Conservation (phyloP, 2,888 invertebrate species). For the Notodromas monacha region DNA sequence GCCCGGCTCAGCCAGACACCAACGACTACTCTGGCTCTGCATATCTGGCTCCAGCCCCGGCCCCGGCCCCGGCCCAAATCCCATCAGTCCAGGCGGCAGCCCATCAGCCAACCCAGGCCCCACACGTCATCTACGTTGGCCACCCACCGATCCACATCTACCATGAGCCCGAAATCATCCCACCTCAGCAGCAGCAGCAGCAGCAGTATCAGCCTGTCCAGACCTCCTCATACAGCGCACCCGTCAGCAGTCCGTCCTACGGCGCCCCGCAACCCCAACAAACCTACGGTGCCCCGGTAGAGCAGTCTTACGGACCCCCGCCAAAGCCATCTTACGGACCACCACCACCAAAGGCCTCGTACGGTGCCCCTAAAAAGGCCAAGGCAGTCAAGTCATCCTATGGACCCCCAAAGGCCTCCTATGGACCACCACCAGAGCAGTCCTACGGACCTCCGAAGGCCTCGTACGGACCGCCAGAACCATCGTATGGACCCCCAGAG, state of each 20-base stretch:
- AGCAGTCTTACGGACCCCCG: conserved; percentile 10
- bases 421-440: conserved; percentile 5
- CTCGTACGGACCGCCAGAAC: conserved; percentile 6
- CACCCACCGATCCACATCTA: conserved; percentile 16
- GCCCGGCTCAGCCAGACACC: not conserved
- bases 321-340: conserved; percentile 9
- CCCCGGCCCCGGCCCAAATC: conserved; percentile 7
- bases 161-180: conserved; percentile 12
- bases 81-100: not conserved
- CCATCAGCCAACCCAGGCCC: conserved; percentile 10
- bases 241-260: conserved; percentile 8
- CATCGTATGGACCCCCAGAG: conserved; percentile 8
- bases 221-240: too few species aligned
- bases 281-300: conserved; percentile 7
- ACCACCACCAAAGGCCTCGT: conserved; percentile 7
- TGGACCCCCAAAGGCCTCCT: conserved; percentile 4
- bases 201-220: too few species aligned
- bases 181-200: not conserved
- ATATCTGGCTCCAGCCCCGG: conserved; percentile 8
- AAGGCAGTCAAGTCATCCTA: conserved; percentile 6
- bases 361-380: conserved; percentile 7
- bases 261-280: conserved; percentile 8
- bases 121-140: conserved; percentile 15
- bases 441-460: conserved; percentile 6
- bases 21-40: conserved; percentile 1